These are phyloP conservation scores for Gulo gulo DNA, from an alignment of 2,113 vertebrate genomes.

Conservation along the genomic window DNA sequence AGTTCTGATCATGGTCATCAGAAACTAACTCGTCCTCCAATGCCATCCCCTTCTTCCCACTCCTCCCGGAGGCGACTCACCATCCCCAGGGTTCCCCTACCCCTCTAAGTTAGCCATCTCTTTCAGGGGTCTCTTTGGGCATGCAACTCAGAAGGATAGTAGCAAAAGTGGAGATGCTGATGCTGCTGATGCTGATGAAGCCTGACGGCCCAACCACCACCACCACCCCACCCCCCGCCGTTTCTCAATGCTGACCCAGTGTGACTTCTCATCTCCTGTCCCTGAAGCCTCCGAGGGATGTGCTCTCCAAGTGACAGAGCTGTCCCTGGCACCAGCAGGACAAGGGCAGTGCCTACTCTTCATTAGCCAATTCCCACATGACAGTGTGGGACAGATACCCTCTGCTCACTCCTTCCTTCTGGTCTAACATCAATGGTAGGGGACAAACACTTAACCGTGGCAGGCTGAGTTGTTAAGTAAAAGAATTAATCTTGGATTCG, in stretches of 20 bases:
- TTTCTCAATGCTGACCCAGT: not conserved
- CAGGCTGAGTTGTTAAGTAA: not conserved
- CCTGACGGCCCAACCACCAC: no score
- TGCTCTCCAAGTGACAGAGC: no score
- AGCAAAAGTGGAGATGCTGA: not conserved
- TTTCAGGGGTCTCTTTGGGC: not conserved
- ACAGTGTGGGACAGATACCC: not conserved
- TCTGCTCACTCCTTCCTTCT: not conserved
- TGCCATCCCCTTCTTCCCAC: not conserved
- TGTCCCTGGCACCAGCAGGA: not conserved
- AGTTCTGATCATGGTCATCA: not conserved
- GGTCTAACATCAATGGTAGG: not conserved
- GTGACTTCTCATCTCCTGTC: not conserved
- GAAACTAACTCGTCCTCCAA: not conserved
- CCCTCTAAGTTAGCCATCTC: not conserved
- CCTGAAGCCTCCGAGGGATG: rapidly evolving
- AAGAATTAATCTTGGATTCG: not conserved
- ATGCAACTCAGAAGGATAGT: not conserved
- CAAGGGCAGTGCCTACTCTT: rapidly evolving
- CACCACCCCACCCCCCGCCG: not conserved
- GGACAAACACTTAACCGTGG: not conserved
- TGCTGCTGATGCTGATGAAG: not conserved
- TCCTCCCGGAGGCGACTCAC: not conserved
- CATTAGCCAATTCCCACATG: not conserved
- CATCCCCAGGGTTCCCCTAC: not conserved